Conservation (phyloP, 2,888 invertebrate genomes). For the Zonitis immaculata region DNA sequence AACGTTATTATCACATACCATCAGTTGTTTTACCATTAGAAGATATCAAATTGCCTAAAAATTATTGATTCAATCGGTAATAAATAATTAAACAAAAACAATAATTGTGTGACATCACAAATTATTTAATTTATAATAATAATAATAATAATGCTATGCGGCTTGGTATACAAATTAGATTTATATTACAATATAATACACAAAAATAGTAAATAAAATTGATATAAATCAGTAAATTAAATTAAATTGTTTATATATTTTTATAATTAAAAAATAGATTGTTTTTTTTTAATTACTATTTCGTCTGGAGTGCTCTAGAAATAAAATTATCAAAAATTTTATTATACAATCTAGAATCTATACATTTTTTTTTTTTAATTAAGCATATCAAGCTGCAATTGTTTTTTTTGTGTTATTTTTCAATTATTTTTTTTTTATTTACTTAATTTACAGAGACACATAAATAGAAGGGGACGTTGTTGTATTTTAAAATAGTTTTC, state of each 20-base stretch:
- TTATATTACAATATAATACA: slow-evolving; percentile 47
- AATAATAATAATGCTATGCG: slow-evolving; percentile 35
- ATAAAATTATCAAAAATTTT: slow-evolving; percentile 23
- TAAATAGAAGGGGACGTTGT: slow-evolving; percentile 35
- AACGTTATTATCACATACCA: not conserved
- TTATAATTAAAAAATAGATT: slow-evolving; percentile 15
- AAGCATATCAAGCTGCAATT: slow-evolving; percentile 39
- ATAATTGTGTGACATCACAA: slow-evolving; percentile 33
- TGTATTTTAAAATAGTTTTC: slow-evolving; percentile 14
- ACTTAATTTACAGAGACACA: slow-evolving; percentile 33
- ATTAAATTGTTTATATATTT: slow-evolving; percentile 17
- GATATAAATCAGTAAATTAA: slow-evolving; percentile 26
- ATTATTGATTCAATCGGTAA: not conserved
- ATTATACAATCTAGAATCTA: slow-evolving; percentile 32
- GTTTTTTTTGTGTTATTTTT: no score
- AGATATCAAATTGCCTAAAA: not conserved
- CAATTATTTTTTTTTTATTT: no score
- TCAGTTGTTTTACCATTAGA: not conserved
- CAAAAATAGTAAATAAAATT: slow-evolving; percentile 29
- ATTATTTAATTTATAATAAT: slow-evolving; percentile 31
- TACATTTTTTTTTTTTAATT: slow-evolving; percentile 15
- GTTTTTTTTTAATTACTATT: not conserved
- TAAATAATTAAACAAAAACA: slow-evolving; percentile 1
- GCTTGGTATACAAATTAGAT: slow-evolving; percentile 46
- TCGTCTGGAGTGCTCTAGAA: slow-evolving; percentile 17